Evolutionary conservation across 1,140 invertebrate genomes (phyloP), one percentile per base, ranked within the genome.

Genomic region (Thaumatotibia leucotreta): DNA sequence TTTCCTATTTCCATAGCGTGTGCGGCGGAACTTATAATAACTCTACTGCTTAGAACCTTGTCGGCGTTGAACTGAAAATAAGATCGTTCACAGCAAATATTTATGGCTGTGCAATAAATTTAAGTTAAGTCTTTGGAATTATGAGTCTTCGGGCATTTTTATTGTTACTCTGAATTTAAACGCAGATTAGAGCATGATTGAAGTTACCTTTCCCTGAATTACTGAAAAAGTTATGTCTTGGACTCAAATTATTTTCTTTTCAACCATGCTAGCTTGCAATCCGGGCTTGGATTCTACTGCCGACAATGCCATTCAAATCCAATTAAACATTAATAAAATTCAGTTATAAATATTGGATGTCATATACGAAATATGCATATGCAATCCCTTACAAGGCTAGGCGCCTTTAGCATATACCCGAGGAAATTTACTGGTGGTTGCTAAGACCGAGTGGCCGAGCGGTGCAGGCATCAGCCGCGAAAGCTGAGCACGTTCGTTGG

Each of bases 1-100:
- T 45, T 45, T 20, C 39, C 39, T 45, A 58, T 27, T 27, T 24
- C 52, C 52, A 29, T 27, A 29, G 6, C 52, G 24, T 58, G 52
- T 58, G 52, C 52, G 24, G 52, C 52, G 23, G 52, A 14, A 58
- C 52, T 58, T 64, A 76, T 72, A 73, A 75, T 79, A 75, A 78
- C 75, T 75, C 71, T 50, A 68, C 65, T 71, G 67, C 70, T 80
- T 75, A 74, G 69, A 75, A 71, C 72, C 65, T 69, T 72, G 76
- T 72, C 65, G 66, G 61, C 65, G 67, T 68, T 70, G 50, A 69
- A 67, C 69, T 74, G 72, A 70, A 74, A 73, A 79, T 79, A 74
- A 67, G 66, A 68, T 67, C 68, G 61, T 66, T 66, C 68, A 67
- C 72, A 39, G 49, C 58, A 39, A 71, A 66, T 76, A 75, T 75